A percentile compares a stretch with the other conserved stretches of the same genome.
phyloP scores from a whole-genome alignment of 2,888 invertebrate genomes.

The Hydropsyche betteni region DNA sequence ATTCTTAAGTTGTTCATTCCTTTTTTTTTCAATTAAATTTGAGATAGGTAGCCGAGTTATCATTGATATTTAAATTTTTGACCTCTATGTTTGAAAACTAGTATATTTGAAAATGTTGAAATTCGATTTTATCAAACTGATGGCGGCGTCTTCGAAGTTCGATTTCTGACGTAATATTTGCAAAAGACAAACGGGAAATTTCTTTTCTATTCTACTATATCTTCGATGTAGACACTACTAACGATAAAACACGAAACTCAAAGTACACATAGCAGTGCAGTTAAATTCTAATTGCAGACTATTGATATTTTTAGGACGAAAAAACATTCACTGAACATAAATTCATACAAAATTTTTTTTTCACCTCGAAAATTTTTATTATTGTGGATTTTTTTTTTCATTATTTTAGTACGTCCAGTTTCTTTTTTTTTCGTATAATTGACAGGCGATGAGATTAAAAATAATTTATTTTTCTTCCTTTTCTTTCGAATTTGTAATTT shows the following conservation, averaged over 20 bases:
- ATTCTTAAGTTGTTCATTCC: too few relatives aligned
- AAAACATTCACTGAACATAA: too few relatives aligned
- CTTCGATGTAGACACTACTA: not conserved
- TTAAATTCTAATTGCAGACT: too few relatives aligned
- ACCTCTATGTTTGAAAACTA: not conserved
- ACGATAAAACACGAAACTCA: not conserved
- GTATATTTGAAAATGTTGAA: not conserved
- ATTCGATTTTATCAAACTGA: not conserved
- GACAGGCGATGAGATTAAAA: slow-evolving; percentile 6
- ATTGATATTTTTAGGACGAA: too few relatives aligned
- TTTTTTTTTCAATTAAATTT: too few relatives aligned
- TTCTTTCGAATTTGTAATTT: not conserved
- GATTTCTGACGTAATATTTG: slow-evolving; percentile 2
- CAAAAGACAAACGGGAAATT: not conserved
- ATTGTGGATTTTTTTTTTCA: too few relatives aligned
- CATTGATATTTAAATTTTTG: too few relatives aligned
- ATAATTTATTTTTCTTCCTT: not conserved
- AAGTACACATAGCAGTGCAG: too few relatives aligned
- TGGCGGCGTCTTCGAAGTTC: not conserved
- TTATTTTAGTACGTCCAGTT: too few relatives aligned
- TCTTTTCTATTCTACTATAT: not conserved
- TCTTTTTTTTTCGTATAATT: not conserved
- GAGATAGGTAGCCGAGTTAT: too few relatives aligned
- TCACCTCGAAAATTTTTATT: too few relatives aligned
- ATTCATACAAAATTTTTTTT: too few relatives aligned